phyloP scores from a whole-genome alignment of 2,888 invertebrate genomes.

The Melitaea athalia region DNA sequence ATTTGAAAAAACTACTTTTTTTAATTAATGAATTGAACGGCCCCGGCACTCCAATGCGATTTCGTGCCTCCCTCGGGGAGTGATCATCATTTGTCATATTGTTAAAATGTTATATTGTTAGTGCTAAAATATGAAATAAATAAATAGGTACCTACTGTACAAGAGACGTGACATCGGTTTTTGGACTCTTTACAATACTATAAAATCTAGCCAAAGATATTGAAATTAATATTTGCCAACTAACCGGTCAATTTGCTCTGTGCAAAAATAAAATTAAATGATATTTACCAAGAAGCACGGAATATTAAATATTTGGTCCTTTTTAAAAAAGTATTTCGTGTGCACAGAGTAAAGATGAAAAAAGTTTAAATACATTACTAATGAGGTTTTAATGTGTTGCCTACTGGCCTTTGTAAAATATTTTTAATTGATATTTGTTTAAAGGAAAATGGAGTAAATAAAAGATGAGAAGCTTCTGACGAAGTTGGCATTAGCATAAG shows the following conservation, averaged over 20 bases:
- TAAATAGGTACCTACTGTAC: too few relatives aligned
- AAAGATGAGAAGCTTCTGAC: not conserved
- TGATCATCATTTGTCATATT: too few relatives aligned
- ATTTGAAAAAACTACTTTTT: too few relatives aligned
- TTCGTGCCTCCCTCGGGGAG: too few relatives aligned
- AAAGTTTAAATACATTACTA: slow-evolving; percentile 40
- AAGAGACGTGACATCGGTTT: not conserved
- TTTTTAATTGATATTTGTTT: slow-evolving; percentile 16
- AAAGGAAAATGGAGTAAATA: slow-evolving; percentile 16
- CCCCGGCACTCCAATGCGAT: too few relatives aligned
- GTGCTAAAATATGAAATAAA: too few relatives aligned
- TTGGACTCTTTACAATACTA: not conserved
- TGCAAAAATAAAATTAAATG: slow-evolving; percentile 39
- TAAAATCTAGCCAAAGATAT: slow-evolving; percentile 7
- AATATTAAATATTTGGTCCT: slow-evolving; percentile 26
- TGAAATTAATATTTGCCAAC: slow-evolving; percentile 42
- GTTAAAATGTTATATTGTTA: too few relatives aligned
- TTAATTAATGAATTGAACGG: too few relatives aligned
- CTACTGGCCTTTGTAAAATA: slow-evolving; percentile 33
- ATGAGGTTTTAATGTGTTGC: slow-evolving; percentile 46
- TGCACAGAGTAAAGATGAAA: slow-evolving; percentile 27
- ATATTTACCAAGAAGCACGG: slow-evolving; percentile 43
- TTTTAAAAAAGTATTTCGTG: slow-evolving; percentile 32
- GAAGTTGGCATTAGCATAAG: too few relatives aligned
- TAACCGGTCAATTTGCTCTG: slow-evolving; percentile 41